Percentiles rank a stretch among this genome's conserved stretches.
phyloP scores from a whole-genome alignment of 2,888 invertebrate species.

The Hololepta plana region DNA sequence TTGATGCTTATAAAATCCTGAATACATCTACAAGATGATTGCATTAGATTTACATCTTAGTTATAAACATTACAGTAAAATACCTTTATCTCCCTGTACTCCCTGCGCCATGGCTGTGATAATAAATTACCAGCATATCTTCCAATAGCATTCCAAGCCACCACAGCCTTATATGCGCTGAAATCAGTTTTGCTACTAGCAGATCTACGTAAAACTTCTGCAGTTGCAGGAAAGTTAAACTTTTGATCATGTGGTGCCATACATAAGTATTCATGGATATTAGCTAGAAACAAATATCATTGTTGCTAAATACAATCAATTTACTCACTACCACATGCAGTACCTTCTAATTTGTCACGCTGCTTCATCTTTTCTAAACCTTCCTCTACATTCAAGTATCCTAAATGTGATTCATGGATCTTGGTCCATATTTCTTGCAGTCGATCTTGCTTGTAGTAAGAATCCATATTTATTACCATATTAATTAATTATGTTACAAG shows the following conservation, averaged over 20 bases:
- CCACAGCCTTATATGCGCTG: slow-evolving; percentile 62
- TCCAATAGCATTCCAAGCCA: slow-evolving; percentile 71
- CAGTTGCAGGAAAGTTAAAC: slow-evolving; percentile 58
- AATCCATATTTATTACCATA: slow-evolving; percentile 25
- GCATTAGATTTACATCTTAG: slow-evolving; percentile 3
- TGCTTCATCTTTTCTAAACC: slow-evolving; percentile 58
- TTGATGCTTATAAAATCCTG: slow-evolving; percentile 77
- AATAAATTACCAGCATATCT: slow-evolving; percentile 72
- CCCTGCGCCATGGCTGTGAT: slow-evolving; percentile 77
- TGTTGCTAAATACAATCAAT: slow-evolving; percentile 1
- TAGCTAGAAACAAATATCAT: slow-evolving; percentile 33
- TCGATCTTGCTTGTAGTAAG: slow-evolving; percentile 35
- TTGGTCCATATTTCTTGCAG: slow-evolving; percentile 43
- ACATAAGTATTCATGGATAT: slow-evolving; percentile 58
- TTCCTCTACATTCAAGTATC: slow-evolving; percentile 66
- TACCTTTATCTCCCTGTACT: slow-evolving; percentile 67
- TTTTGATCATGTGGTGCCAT: slow-evolving; percentile 63
- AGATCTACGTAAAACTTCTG: slow-evolving; percentile 55
- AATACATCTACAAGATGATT: slow-evolving; percentile 45
- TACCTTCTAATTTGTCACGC: slow-evolving; percentile 48
- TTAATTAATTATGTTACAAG: no score
- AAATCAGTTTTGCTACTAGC: slow-evolving; percentile 52
- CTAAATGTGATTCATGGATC: slow-evolving; percentile 58
- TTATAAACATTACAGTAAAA: slow-evolving; percentile 14
- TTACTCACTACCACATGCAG: not conserved